Conservation (phyloP, 2,888 invertebrate genomes). For the Anaspis maculata region DNA sequence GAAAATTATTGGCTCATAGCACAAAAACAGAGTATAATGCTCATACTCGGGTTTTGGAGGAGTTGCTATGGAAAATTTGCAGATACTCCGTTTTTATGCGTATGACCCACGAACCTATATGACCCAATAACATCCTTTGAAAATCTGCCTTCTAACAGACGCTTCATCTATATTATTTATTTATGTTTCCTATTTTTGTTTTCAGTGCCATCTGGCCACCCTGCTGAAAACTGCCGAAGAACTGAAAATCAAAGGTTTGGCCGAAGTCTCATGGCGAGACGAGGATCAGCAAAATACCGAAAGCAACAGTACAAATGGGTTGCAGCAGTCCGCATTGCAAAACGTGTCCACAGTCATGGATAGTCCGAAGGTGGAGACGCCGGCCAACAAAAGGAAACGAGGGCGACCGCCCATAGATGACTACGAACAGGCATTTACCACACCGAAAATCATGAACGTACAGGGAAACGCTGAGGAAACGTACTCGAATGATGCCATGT, state of each 20-base stretch:
- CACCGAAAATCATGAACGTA: conserved; percentile 46
- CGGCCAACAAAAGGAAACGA: conserved; percentile 49
- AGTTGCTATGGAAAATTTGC: too few relatives aligned
- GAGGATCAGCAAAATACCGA: conserved; percentile 38
- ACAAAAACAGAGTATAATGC: too few relatives aligned
- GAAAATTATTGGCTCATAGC: too few relatives aligned
- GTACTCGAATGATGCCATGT: conserved; percentile 41
- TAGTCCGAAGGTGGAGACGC: conserved; percentile 25
- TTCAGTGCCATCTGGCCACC: conserved; percentile 77
- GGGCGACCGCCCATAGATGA: conserved; percentile 62
- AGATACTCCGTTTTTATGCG: too few relatives aligned
- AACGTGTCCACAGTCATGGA: conserved; percentile 42
- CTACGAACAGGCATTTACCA: conserved; percentile 46
- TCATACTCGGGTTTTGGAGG: too few relatives aligned
- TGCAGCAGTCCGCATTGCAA: conserved; percentile 33
- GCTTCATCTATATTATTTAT: too few relatives aligned
- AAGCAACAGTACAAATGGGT: conserved; percentile 30
- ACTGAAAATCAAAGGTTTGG: conserved; percentile 82
- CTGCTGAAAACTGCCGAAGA: conserved; percentile 88
- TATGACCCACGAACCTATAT: too few relatives aligned
- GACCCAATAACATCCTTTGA: too few relatives aligned
- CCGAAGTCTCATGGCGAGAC: conserved; percentile 81
- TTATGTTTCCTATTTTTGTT: too few relatives aligned
- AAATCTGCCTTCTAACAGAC: too few relatives aligned
- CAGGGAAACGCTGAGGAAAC: conserved; percentile 36